These are phyloP conservation scores for Proterorhinus semilunaris DNA, from an alignment of 2,113 vertebrate genomes.

Conservation along the genomic window DNA sequence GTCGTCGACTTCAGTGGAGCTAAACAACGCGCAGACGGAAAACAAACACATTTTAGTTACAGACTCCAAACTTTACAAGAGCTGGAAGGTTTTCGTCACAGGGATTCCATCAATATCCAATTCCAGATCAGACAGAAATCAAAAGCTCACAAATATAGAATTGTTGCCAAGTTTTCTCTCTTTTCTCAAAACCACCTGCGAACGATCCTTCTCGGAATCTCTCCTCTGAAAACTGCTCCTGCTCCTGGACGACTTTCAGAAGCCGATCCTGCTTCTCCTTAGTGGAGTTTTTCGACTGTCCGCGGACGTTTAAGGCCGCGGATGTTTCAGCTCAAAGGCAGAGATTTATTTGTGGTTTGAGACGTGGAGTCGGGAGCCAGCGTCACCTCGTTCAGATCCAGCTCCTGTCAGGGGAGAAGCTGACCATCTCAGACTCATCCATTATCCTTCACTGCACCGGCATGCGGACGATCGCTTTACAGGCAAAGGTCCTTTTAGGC, in stretches of 20 bases:
- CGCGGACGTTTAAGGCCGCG: slow-evolving; percentile 4
- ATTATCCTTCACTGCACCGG: no score
- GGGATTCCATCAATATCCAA: neutral
- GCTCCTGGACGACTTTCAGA: neutral
- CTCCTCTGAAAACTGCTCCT: slow-evolving; percentile 24
- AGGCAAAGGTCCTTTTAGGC: no score
- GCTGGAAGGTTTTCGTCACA: no score
- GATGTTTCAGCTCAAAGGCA: neutral
- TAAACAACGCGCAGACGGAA: slow-evolving; percentile 53
- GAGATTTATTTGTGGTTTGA: slow-evolving; percentile 13
- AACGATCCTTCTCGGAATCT: slow-evolving; percentile 34
- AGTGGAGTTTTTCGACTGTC: neutral
- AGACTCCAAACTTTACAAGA: no score
- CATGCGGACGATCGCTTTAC: no score
- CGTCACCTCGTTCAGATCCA: slow-evolving; percentile 24
- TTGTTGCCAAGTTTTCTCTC: neutral
- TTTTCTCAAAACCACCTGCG: neutral
- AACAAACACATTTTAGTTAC: slow-evolving; percentile 40
- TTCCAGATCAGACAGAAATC: neutral
- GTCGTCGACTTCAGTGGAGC: slow-evolving; percentile 95
- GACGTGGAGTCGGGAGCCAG: slow-evolving; percentile 12
- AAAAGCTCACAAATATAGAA: neutral
- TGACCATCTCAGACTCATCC: neutral
- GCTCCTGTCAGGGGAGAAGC: neutral
- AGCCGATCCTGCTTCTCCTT: neutral